phyloP scores from a whole-genome alignment of 2,113 vertebrate species.

The Circaetus gallicus region DNA sequence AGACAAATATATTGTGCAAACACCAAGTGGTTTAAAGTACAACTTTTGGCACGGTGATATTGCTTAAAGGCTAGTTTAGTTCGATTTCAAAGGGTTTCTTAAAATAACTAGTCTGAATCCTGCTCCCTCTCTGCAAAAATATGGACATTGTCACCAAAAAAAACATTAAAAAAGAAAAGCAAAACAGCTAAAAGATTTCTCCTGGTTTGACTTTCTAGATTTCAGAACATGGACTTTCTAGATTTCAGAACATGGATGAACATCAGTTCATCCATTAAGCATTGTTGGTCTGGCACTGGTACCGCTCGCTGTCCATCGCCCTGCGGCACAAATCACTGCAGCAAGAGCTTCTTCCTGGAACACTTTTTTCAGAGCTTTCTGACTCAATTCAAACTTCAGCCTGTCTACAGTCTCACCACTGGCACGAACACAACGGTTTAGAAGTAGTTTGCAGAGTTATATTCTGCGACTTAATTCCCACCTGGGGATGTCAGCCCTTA shows the following conservation, averaged over 20 bases:
- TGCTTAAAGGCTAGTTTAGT: constrained; percentile 12
- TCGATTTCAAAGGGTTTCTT: constrained; percentile 14
- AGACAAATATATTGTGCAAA: not conserved
- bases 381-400: not conserved
- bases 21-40: not conserved
- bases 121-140: not conserved
- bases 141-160: not conserved
- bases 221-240: not conserved
- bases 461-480: not conserved
- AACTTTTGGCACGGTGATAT: not conserved
- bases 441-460: not conserved
- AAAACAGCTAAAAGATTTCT: not conserved
- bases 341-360: not conserved
- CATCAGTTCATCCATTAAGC: not conserved
- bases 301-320: not conserved
- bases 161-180: not conserved
- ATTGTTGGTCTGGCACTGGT: not conserved
- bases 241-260: not conserved
- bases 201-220: not conserved
- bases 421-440: accelerated
- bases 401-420: not conserved
- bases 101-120: not conserved
- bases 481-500: not conserved
- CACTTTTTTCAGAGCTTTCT: not conserved
- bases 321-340: not conserved